Base-by-base conservation (phyloP, 2,113 vertebrate species). In the Brachionichthys hirsutus region DNA sequence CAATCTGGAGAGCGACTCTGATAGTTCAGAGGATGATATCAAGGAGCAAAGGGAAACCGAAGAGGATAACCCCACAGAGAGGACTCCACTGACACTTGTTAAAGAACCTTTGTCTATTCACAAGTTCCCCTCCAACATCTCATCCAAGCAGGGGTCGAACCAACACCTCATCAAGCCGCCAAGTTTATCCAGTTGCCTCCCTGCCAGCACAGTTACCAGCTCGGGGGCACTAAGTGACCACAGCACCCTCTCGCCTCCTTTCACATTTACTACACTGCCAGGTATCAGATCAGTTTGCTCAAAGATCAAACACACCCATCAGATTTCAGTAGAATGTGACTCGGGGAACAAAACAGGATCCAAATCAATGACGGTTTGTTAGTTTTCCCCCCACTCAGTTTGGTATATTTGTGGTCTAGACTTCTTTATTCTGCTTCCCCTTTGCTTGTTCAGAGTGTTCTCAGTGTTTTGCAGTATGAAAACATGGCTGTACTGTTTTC, bases 1-100 rank as follows among this genome's bases (percentile, higher is more conserved):
- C 90, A 94, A 94, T 89, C 93, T 93, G 71, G 95, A 95, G 53
- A 94, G 92, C 20, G 94, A 95, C 86, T 93, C 95, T 24, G 95
- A 95, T 70, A 91, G 88, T 62, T 94, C 94, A 44, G 94, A 95
- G 83, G 94, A 94, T 72, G 92, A 93, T 75, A 83, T 91, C 82
- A 97, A 94, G 88, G 93, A 95, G 71, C 90, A 84, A 46, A 89
- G 92, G 49, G 93, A 94, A 78, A 92, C 91, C 0, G 93, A 94
- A 88, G 92, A 91, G 0, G 93, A 95, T 57, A 94, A 90, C 1
- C 92, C 94, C 52, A 89, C 92, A 80, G 93, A 96, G 68, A 92
- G 90, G 85, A 77, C 85, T 44, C 75, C 81, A 8, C 80, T 87
- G 71, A 94, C 93, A 76, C 75, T 85, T 68, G 87, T 73, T 69